Evolutionary conservation across 2,888 invertebrate genomes (phyloP).

Genomic region (Athalia circularis): DNA sequence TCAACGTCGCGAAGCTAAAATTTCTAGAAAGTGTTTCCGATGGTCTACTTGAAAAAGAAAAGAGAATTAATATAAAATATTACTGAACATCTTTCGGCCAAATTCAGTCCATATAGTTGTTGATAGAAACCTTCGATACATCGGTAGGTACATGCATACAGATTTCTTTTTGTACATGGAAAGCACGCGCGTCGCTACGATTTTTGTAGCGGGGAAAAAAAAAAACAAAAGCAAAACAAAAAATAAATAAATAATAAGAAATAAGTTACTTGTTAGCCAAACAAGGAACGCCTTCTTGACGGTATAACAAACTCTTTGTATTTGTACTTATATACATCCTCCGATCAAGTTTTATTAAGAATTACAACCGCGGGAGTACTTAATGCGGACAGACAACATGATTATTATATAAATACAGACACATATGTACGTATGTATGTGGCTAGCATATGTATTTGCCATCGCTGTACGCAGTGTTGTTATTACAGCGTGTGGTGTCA

Average conservation of each 20-base stretch:
- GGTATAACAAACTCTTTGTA: constrained; percentile 22
- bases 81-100: too few species aligned
- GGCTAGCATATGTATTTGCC: not conserved
- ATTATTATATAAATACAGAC: constrained; percentile 23
- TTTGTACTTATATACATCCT: constrained; percentile 10
- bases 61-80: too few species aligned
- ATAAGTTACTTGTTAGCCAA: not conserved
- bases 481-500: constrained; percentile 22
- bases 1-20: too few species aligned
- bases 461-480: constrained; percentile 13
- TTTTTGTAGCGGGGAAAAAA: not conserved
- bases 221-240: too few species aligned
- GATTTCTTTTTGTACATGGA: too few species aligned
- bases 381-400: constrained; percentile 43
- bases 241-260: not conserved
- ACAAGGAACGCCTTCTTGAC: constrained; percentile 37
- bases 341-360: constrained; percentile 43
- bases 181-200: not conserved
- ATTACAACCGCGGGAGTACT: constrained; percentile 40
- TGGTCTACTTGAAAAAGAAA: too few species aligned
- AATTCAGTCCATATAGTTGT: too few species aligned
- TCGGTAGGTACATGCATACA: too few species aligned
- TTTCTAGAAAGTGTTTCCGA: too few species aligned
- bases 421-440: not conserved
- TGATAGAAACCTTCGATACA: too few species aligned